These are phyloP conservation scores for Zaprionus taronus DNA, from an alignment of 1,140 invertebrate genomes.

Conservation along the genomic window DNA sequence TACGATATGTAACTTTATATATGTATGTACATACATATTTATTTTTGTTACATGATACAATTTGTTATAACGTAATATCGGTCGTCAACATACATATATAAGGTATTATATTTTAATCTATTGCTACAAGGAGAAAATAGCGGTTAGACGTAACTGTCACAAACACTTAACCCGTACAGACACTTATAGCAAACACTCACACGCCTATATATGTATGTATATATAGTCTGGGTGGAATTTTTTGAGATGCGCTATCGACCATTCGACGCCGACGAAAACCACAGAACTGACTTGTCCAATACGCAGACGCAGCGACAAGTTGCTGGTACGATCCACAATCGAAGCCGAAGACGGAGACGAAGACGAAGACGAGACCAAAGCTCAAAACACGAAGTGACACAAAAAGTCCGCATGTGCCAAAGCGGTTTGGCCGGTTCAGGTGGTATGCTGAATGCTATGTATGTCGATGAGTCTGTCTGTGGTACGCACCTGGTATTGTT, in stretches of 20 bases:
- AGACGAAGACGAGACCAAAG: conserved; percentile 1
- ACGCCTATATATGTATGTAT: conserved; percentile 5
- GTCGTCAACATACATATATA: not conserved
- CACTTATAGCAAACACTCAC: not conserved
- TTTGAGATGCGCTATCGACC: conserved; percentile 42
- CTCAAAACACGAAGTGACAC: not conserved
- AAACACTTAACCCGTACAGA: conserved; percentile 4
- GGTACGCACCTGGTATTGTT: not conserved
- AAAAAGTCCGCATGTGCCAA: conserved; percentile 32
- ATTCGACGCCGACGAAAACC: conserved; percentile 55
- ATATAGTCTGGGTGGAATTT: not conserved
- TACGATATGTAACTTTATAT: not conserved
- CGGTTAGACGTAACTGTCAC: conserved; percentile 17
- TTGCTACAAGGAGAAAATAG: not conserved
- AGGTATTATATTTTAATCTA: too few species aligned
- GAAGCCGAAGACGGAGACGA: not conserved
- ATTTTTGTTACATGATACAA: too few species aligned
- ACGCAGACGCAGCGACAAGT: conserved; percentile 45
- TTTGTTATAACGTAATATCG: too few species aligned
- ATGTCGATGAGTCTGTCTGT: not conserved
- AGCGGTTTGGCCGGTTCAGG: conserved; percentile 46
- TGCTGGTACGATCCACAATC: conserved; percentile 26
- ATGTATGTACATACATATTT: not conserved
- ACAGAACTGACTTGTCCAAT: conserved; percentile 61
- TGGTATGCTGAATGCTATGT: conserved; percentile 22